These are phyloP conservation scores for Ceratotherium simum DNA, from an alignment of 2,113 vertebrate species.

Conservation along the genomic window DNA sequence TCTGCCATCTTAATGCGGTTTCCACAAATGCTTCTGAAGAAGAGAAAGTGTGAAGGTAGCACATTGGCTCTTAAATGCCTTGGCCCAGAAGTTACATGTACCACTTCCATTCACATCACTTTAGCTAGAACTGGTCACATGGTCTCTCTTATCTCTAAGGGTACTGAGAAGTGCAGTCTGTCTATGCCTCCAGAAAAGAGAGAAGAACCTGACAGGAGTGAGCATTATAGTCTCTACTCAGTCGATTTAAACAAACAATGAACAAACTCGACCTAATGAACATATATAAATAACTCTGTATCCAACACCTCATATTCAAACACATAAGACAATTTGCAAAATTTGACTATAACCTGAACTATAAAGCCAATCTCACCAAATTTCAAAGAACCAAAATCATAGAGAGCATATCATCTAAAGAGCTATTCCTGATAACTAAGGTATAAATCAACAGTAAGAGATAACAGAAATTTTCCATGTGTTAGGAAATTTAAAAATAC, in stretches of 20 bases:
- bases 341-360: not conserved
- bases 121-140: not conserved
- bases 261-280: not conserved
- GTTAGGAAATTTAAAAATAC: not conserved
- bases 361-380: not conserved
- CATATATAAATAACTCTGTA: not conserved
- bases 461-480: not conserved
- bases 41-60: not conserved
- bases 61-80: not conserved
- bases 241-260: not conserved
- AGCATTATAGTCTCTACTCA: not conserved
- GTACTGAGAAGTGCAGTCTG: not conserved
- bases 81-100: not conserved
- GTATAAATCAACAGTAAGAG: not conserved
- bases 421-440: not conserved
- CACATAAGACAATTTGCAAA: not conserved
- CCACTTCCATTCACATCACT: not conserved
- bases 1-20: not conserved
- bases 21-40: not conserved
- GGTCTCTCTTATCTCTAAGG: not conserved
- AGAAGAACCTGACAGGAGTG: not conserved
- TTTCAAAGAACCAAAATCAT: not conserved
- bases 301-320: not conserved
- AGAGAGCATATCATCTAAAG: not conserved
- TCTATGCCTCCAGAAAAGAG: not conserved